A percentile compares a stretch with the other conserved stretches of the same genome.
These are phyloP conservation scores for Noturus placidus DNA, from an alignment of 2,113 vertebrate species.

Conservation along the genomic window DNA sequence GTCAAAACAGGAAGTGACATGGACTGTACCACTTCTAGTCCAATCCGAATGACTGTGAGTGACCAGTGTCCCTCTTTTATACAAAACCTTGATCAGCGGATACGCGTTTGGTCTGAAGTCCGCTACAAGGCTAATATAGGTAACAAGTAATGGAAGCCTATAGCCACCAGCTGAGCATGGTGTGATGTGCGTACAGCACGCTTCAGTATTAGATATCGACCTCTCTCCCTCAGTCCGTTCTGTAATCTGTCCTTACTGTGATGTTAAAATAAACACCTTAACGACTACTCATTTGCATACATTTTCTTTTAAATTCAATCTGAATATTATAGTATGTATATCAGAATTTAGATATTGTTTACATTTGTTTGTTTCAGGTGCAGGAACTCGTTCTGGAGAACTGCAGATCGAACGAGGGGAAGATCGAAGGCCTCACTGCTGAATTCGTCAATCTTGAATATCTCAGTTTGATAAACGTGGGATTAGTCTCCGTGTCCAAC, in stretches of 20 bases:
- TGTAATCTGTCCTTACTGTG: background rate
- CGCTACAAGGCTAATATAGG: background rate
- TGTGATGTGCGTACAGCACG: no score
- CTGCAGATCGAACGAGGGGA: constrained; percentile 85
- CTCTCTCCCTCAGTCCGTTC: no score
- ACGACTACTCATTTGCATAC: background rate
- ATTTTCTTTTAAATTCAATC: background rate
- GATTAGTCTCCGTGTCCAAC: constrained; percentile 84
- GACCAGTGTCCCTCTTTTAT: background rate
- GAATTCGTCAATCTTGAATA: constrained; percentile 91
- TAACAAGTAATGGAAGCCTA: background rate
- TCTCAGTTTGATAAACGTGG: constrained; percentile 91
- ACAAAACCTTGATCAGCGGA: no score
- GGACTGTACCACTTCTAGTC: background rate
- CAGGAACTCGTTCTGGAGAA: constrained; percentile 90
- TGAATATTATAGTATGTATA: background rate
- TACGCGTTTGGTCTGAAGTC: background rate
- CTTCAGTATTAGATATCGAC: no score
- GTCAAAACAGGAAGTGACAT: background rate
- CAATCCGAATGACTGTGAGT: background rate
- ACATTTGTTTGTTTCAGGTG: constrained; percentile 70
- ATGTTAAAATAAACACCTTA: no score
- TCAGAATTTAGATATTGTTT: background rate
- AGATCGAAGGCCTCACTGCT: constrained; percentile 86
- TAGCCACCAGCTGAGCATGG: no score